phyloP scores from a whole-genome alignment of 1,140 invertebrate species.

The Mercenaria mercenaria region DNA sequence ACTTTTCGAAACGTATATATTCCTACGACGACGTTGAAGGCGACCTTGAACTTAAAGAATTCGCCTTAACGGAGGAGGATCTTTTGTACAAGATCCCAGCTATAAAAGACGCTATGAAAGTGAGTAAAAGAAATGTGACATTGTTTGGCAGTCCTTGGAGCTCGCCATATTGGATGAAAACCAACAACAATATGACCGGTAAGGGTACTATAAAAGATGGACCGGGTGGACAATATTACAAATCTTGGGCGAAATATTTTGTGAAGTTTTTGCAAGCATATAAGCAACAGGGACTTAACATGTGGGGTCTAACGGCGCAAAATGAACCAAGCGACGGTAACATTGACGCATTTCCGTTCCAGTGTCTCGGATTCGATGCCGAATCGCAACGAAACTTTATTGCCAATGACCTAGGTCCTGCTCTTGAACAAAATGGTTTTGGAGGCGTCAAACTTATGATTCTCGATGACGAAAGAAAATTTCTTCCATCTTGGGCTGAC shows the following conservation, averaged over 20 bases:
- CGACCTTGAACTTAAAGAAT: constrained; percentile 90
- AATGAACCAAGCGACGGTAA: constrained; percentile 88
- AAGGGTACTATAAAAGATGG: constrained; percentile 88
- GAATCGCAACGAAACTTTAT: constrained; percentile 89
- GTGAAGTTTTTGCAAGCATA: constrained; percentile 90
- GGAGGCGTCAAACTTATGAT: constrained; percentile 89
- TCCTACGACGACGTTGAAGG: constrained; percentile 89
- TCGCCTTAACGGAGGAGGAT: constrained; percentile 90
- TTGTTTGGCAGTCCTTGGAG: constrained; percentile 93
- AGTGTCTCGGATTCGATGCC: constrained; percentile 92
- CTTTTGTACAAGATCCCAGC: constrained; percentile 90
- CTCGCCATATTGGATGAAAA: constrained; percentile 97
- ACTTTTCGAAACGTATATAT: constrained; percentile 91
- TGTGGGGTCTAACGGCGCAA: constrained; percentile 90
- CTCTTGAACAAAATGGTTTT: constrained; percentile 88
- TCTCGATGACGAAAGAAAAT: constrained; percentile 91
- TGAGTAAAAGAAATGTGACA: constrained; percentile 85
- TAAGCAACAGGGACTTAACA: constrained; percentile 86
- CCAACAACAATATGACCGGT: constrained; percentile 89
- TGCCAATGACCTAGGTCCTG: constrained; percentile 89
- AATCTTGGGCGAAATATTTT: constrained; percentile 93
- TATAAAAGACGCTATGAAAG: constrained; percentile 87
- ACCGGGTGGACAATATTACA: constrained; percentile 89
- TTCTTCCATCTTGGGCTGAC: constrained; percentile 90
- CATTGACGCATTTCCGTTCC: constrained; percentile 88